Conservation (phyloP, 2,797 vertebrate species). For the Sebastes hubbsi region DNA sequence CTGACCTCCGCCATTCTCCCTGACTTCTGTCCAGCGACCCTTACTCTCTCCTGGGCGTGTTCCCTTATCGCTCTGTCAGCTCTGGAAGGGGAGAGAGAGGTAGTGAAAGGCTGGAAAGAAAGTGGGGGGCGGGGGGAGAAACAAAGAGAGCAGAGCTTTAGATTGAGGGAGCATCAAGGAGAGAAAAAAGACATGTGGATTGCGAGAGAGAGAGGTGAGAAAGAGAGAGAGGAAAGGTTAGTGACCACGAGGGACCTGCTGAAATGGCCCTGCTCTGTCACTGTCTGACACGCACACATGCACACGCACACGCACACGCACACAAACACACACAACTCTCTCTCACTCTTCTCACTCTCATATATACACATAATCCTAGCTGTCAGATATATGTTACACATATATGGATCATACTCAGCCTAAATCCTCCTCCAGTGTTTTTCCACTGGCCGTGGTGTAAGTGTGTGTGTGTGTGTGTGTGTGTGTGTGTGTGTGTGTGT, state of each 20-base stretch:
- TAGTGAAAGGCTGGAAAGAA: not conserved
- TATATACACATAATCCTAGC: constrained; percentile 71
- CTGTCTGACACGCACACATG: constrained; percentile 48
- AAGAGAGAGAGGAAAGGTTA: constrained; percentile 37
- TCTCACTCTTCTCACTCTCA: constrained; percentile 16
- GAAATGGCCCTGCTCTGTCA: constrained; percentile 61
- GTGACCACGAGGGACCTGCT: constrained; percentile 39
- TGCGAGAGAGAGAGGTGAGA: not conserved
- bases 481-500: not conserved
- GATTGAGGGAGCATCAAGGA: constrained; percentile 11
- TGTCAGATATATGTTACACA: constrained; percentile 71
- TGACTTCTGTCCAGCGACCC: constrained; percentile 37
- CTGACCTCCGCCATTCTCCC: constrained; percentile 7
- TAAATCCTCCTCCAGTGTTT: constrained; percentile 60
- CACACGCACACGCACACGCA: not conserved
- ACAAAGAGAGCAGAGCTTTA: not conserved
- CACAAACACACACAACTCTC: not conserved
- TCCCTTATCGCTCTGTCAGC: constrained; percentile 38
- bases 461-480: constrained; percentile 4
- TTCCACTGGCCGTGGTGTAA: not conserved
- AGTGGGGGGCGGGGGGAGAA: not conserved
- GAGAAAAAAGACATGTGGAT: not conserved
- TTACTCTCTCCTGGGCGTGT: constrained; percentile 18
- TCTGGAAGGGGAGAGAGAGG: not conserved
- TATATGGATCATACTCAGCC: constrained; percentile 66